Base-by-base conservation (phyloP, 2,888 invertebrate genomes). In the Agrotis puta region DNA sequence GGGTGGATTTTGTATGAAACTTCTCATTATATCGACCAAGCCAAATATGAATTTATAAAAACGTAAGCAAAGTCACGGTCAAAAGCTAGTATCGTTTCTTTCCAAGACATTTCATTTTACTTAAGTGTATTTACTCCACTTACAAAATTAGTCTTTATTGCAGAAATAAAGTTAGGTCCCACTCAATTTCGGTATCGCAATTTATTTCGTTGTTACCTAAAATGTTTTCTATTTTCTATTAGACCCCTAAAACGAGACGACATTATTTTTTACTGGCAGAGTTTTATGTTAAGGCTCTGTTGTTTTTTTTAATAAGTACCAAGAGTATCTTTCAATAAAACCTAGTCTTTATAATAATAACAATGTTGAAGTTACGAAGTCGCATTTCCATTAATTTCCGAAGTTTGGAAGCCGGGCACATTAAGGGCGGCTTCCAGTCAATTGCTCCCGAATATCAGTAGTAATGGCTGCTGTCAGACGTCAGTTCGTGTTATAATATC, bases 401-500 rank as follows among this genome's bases (percentile, higher is more conserved):
- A 39, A 77, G 74, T 82, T 79, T 66, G 64, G 70, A 81, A 77
- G 59, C 61, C 66, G 68, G 74, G 71, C 77, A 83, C 82, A 85
- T 86, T 83, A 85, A 74, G 77, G 70, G 70, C 56, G 64, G 27
- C 54, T 89, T 87, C 89, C 89, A 86, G 82, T 88, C 90, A 88
- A 92, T 91, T 88, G 87, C 87, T 77, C 81, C 83, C 85, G 86
- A 88, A 89, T 88, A 87, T 88, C 87, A 87, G 81, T 84, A 83
- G 84, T 87, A 88, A 90, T 88, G 86, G 82, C 79, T 73, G 77
- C 88, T 88, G 91, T 90, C 90, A 89, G 85, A 78, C 87, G 88
- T 88, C 89, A 88, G 74, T 84, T 83, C 79, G 22, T 63, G 76
- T 78, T 79, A 76, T 82, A 82, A 83, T 82, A 81, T 82, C 79